Conservation (phyloP, 2,888 invertebrate species). For the Sinopyrophorus schimmeli region DNA sequence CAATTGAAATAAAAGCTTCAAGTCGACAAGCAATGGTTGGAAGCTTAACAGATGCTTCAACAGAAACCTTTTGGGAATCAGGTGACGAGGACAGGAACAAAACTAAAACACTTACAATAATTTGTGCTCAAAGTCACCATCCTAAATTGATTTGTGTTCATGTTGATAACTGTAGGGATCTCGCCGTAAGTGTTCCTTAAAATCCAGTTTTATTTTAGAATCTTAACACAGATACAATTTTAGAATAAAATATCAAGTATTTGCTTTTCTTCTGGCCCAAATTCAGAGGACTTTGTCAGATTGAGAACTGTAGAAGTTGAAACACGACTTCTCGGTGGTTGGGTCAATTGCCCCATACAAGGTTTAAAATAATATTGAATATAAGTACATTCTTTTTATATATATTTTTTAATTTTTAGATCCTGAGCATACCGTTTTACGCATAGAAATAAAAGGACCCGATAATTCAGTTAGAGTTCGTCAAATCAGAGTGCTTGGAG, state of each 20-base stretch:
- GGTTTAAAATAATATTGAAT: slow-evolving; percentile 53
- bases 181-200: slow-evolving; percentile 66
- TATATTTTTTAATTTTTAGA: too few relatives aligned
- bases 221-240: slow-evolving; percentile 44
- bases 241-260: slow-evolving; percentile 88
- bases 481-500: slow-evolving; percentile 74
- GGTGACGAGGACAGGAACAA: slow-evolving; percentile 96
- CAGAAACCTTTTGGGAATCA: slow-evolving; percentile 99
- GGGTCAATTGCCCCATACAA: slow-evolving; percentile 85
- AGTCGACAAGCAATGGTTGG: slow-evolving; percentile 93
- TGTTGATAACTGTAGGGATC: slow-evolving; percentile 91
- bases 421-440: slow-evolving; percentile 60
- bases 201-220: neutral
- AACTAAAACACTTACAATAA: slow-evolving; percentile 78
- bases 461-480: slow-evolving; percentile 88
- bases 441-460: slow-evolving; percentile 87
- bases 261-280: slow-evolving; percentile 82
- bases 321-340: slow-evolving; percentile 75
- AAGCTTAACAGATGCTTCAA: slow-evolving; percentile 89
- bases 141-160: slow-evolving; percentile 83
- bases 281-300: slow-evolving; percentile 78
- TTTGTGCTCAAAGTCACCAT: slow-evolving; percentile 64
- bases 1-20: slow-evolving; percentile 83
- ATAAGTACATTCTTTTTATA: neutral
- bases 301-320: slow-evolving; percentile 86